Conservation (phyloP, 2,797 vertebrate genomes). For the Rhadinocentrus ornatus region DNA sequence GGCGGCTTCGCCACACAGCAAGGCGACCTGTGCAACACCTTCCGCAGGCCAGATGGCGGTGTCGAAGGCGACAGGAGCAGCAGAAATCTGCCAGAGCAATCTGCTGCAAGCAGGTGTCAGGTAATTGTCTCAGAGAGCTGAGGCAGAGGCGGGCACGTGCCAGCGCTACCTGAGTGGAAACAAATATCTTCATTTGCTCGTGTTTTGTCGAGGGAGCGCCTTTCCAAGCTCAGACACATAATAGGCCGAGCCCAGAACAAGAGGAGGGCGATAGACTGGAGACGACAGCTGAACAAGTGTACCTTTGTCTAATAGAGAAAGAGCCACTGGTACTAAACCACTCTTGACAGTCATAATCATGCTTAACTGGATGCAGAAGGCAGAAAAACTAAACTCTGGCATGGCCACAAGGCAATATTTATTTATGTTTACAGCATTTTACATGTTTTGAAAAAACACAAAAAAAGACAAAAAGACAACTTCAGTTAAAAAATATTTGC, state of each 20-base stretch:
- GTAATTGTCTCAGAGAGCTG: conserved; percentile 92
- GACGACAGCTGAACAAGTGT: conserved; percentile 58
- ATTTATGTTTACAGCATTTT: conserved; percentile 17
- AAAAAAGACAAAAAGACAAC: not conserved
- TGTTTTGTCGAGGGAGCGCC: conserved; percentile 67
- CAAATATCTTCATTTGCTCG: conserved; percentile 86
- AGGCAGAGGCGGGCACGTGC: conserved; percentile 81
- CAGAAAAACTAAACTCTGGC: conserved; percentile 12
- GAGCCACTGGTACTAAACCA: conserved; percentile 52
- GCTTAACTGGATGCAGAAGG: conserved; percentile 33
- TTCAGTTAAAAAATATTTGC: not conserved
- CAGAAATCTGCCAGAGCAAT: conserved; percentile 93
- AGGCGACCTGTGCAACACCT: conserved; percentile 91
- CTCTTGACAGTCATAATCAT: conserved; percentile 36
- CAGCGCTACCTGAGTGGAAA: conserved; percentile 86
- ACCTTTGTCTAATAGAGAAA: conserved; percentile 70
- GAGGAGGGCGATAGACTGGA: conserved; percentile 41
- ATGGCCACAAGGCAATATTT: conserved; percentile 1
- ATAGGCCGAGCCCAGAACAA: conserved; percentile 52
- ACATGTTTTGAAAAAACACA: not conserved
- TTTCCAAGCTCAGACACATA: conserved; percentile 54
- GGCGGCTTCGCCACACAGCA: conserved; percentile 64
- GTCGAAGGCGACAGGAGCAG: conserved; percentile 86
- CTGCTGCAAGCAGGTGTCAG: conserved; percentile 92
- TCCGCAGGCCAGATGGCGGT: conserved; percentile 91